Base-by-base conservation (phyloP, 2,113 vertebrate genomes). In the Scomber japonicus region DNA sequence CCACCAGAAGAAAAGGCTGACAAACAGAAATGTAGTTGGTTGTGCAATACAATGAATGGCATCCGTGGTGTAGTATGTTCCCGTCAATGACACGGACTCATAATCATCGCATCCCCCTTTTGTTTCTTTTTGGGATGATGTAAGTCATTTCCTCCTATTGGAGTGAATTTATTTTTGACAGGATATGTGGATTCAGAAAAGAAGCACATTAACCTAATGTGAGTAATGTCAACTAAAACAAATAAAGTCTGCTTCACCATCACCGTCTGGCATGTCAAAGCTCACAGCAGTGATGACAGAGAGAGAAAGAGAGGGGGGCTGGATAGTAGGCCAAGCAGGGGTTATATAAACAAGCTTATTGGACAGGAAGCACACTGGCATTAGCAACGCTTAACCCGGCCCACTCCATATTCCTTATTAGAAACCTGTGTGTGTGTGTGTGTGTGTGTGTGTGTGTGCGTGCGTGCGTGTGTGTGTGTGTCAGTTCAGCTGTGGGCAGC, bases 271-370 rank as follows among this genome's bases (percentile, higher is more conserved):
- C 69, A 69, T 71, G 80, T 85, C 85, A 73, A 62, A 71, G 75
- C 78, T 84, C 76, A 80, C 59, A 64, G 77, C 46, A 11, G 61
- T 35, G 49, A 73, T 68, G 76, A 70, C 54, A 53, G 60, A 67
- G 60, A 24, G 31, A 27, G 27, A 9, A 14, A 17, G 27, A 46
- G 55, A 35, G 24, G 61, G 51, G 24, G 64, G 19, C 55, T 70
- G 61, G 65, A 79, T 75, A 83, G 84, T 83, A 91, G 91, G 90
- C 75, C 85, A 90, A 89, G 86, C 91, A 80, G 83, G 85, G 83
- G 85, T 94, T 93, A 95, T 84, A 88, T 93, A 95, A 95, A 93
- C 91, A 85, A 91, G 93, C 89, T 95, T 93, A 94, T 57, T 84
- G 85, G 82, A 88, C 92, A 94, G 94, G 94, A 95, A 94, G 93